phyloP scores from a whole-genome alignment of 1,140 invertebrate species.

The Pinna nobilis region DNA sequence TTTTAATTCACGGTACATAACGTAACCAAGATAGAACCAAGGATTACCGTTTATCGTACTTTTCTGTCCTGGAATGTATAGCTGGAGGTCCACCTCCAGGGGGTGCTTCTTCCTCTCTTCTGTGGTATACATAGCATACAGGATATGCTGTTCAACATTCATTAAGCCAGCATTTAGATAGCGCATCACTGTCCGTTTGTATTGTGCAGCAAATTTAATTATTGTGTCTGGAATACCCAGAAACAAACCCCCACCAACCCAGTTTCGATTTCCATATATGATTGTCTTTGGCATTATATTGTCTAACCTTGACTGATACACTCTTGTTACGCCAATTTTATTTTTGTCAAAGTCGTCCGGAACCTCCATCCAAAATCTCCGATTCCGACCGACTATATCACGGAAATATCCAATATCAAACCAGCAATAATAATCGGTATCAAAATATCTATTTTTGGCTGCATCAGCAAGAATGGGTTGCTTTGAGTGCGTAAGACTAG shows the following conservation, averaged over 20 bases:
- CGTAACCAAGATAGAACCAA: conserved; percentile 39
- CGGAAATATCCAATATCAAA: conserved; percentile 60
- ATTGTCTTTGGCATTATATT: conserved; percentile 31
- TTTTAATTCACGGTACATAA: conserved; percentile 35
- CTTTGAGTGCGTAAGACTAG: conserved; percentile 55
- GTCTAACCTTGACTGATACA: conserved; percentile 24
- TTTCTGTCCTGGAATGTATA: conserved; percentile 19
- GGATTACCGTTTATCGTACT: background rate
- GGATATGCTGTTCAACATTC: conserved; percentile 61
- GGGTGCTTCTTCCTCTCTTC: conserved; percentile 19
- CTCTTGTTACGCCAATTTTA: conserved; percentile 49
- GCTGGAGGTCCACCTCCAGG: conserved; percentile 24
- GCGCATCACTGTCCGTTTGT: conserved; percentile 42
- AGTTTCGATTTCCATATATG: conserved; percentile 35
- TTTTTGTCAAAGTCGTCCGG: conserved; percentile 51
- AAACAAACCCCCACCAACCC: conserved; percentile 33
- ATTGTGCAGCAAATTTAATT: conserved; percentile 18
- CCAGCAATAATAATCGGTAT: conserved; percentile 54
- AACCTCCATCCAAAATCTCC: conserved; percentile 43
- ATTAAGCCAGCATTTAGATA: conserved; percentile 53
- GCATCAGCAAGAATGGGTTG: conserved; percentile 38
- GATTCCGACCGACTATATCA: conserved; percentile 22
- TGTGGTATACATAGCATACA: conserved; percentile 37
- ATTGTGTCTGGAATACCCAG: conserved; percentile 17
- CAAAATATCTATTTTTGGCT: conserved; percentile 39